Evolutionary conservation across 2,888 invertebrate genomes (phyloP).

Genomic region (Phalera bucephala): DNA sequence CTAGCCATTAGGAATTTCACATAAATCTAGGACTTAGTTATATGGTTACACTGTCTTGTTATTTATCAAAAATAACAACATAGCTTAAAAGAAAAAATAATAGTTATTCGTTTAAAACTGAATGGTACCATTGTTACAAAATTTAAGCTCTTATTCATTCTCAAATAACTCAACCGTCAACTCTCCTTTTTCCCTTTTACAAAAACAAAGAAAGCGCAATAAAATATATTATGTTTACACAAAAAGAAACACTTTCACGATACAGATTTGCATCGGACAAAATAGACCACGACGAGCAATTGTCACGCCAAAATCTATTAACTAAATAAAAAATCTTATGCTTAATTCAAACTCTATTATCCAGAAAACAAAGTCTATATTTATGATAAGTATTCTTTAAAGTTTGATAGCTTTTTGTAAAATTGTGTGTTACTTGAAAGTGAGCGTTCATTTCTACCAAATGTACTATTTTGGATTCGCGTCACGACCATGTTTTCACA

Average conservation of each 20-base stretch:
- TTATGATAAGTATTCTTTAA: neutral
- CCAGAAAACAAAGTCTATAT: neutral
- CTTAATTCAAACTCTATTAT: neutral
- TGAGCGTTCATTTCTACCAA: conserved; percentile 30
- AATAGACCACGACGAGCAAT: conserved; percentile 16
- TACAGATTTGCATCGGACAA: conserved; percentile 12
- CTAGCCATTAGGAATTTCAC: no score
- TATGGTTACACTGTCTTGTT: no score
- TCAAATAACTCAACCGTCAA: no score
- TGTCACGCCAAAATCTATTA: neutral
- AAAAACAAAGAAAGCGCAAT: conserved; percentile 1
- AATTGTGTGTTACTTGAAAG: conserved; percentile 15
- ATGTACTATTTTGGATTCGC: conserved; percentile 50
- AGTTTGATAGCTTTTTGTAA: neutral
- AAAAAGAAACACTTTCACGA: conserved; percentile 1
- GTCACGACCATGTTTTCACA: conserved; percentile 63
- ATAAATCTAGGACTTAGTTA: no score
- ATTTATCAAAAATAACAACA: no score
- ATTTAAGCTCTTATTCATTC: no score
- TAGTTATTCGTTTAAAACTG: no score
- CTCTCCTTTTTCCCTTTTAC: no score
- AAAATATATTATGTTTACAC: neutral
- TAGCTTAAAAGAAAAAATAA: no score
- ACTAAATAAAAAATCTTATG: neutral
- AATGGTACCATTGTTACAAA: no score